Base-by-base conservation (phyloP, 1,140 invertebrate species). In the Zaprionus kolodkinae region DNA sequence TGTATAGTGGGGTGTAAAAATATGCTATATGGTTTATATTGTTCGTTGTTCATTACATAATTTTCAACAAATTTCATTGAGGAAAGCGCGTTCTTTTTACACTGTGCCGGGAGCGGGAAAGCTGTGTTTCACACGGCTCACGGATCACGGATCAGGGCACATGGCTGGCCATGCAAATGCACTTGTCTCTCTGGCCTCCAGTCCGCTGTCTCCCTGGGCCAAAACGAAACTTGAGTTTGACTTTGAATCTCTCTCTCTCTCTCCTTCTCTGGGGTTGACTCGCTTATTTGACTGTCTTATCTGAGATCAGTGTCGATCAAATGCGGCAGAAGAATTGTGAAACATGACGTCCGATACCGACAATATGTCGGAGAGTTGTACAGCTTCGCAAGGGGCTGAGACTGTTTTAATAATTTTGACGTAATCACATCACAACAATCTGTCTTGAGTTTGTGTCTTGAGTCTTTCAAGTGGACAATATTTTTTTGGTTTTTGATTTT, bases 391-490 rank as follows among this genome's bases (percentile, higher is more conserved):
- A 27, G 43, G 25, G 68, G 68, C 81, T 63, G 73, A 87, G 84
- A 89, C 84, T 89, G 85, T 84, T 88, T 88, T 88, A 88, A 88
- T 88, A 88, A 88, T 88, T 88, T 88, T 88, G 85, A 88, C 85
- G 68, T 88, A 88, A 88, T 88, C 85, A 88, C 81, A 89, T 89
- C 85, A 88, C 85, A 85, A 84, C 78, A 81, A 88, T 88, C 85
- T 88, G 61, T 57, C 68, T 76, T 63, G 72, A 80, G 72, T 81
- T 52, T 76, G 72, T 59, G 55, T 75, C 66, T 63, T 43, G 67
- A 61, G 79, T 61, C 70, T 78, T 48, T 82, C 78, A 81, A 85
- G 81, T 85, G 81, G 81, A 78, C 78, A 78, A 60, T 73, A 66
- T 61, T 67, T 35, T 48, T 3, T 64, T 54, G 11, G 38, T 62